Percentiles rank a stretch among this genome's conserved stretches.
Conservation (phyloP, 2,888 invertebrate species). For the Allacma fusca region DNA sequence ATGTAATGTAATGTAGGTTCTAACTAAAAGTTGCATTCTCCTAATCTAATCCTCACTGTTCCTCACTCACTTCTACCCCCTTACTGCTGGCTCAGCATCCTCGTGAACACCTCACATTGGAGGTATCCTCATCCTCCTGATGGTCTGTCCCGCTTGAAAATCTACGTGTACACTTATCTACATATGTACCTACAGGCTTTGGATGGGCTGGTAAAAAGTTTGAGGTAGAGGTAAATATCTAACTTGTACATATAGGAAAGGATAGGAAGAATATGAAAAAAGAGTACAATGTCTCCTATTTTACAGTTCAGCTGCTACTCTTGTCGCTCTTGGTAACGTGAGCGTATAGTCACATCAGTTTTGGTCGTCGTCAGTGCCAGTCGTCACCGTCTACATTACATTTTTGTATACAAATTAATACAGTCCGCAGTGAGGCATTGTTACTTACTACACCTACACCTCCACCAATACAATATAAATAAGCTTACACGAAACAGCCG, state of each 20-base stretch:
- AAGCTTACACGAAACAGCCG: no score
- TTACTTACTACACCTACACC: conserved; percentile 5
- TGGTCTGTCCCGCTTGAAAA: background rate
- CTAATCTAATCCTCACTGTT: no score
- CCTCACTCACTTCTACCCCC: background rate
- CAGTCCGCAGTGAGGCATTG: background rate
- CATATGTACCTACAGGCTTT: background rate
- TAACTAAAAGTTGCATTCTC: no score
- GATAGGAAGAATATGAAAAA: conserved; percentile 8
- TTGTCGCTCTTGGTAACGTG: conserved; percentile 35
- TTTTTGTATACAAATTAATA: background rate
- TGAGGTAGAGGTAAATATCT: conserved; percentile 10
- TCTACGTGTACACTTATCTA: background rate
- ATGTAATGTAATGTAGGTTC: no score
- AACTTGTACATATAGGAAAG: background rate
- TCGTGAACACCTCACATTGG: background rate
- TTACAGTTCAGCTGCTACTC: conserved; percentile 49
- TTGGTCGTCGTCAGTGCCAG: conserved; percentile 26
- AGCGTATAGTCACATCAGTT: conserved; percentile 23
- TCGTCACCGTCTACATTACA: conserved; percentile 16
- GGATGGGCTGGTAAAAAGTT: background rate
- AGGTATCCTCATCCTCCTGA: background rate
- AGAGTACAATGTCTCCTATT: conserved; percentile 33
- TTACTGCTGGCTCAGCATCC: background rate
- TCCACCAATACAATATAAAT: background rate